Base-by-base conservation (phyloP, 2,888 invertebrate genomes). In the Opisthograptis luteolata region DNA sequence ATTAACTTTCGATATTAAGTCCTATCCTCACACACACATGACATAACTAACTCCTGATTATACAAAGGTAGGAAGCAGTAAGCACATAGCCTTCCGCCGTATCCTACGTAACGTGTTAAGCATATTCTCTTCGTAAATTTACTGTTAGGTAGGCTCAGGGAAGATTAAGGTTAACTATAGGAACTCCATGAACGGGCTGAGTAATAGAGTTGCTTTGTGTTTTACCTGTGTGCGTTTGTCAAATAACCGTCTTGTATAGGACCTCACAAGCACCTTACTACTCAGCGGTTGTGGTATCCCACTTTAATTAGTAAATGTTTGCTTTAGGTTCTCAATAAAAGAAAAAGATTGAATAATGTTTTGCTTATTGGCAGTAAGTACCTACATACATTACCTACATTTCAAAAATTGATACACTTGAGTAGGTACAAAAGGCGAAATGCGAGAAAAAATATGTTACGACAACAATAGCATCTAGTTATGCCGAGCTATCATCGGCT, bases 41-140 rank as follows among this genome's bases (percentile, higher is more conserved):
- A 30, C 45, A 36, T 50, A 57, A 44, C 37, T 46, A 55, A 53
- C 42, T 47, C 37, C 13, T 43, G 39, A 39, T 46, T 42, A 46
- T 39, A 41, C 35, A 37, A 46, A 20, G 37, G 9, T 24, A 39
- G 30, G 43, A 28, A 40, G 32, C 41, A 28, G 34, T 35, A 25
- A 41, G 22, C 28, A n/a, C n/a, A 52, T 25, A 25, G 45, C 24
- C 42, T 42, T 42, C 31, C 15, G 10, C 10, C 31, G 17, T 30
- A 27, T 39, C 49, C 46, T 46, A 28, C 52, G 58, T 66, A 62
- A 69, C 60, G 63, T 66, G 62, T 68, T 73, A 66, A 68, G 62
- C 64, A 68, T 77, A 76, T 79, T 70, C 68, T 64, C 69, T 54
- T 66, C 61, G 70, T 67, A 73, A 73, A 76, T 78, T 76, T 73